These are phyloP conservation scores for Macrostomum cliftonense DNA, from an alignment of 2,888 invertebrate genomes.

Conservation along the genomic window DNA sequence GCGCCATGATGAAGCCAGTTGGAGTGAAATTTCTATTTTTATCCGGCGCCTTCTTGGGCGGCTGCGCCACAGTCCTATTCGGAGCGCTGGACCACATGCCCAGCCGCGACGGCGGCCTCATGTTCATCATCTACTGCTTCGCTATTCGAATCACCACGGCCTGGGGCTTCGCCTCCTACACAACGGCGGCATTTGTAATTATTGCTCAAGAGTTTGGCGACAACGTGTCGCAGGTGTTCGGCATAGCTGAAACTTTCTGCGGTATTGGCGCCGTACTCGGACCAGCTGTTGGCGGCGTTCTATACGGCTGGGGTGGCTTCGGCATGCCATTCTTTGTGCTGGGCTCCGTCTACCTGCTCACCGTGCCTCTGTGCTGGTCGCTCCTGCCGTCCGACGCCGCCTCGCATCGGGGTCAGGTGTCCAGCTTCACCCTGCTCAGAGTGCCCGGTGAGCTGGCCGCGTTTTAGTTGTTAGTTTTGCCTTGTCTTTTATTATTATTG, in stretches of 20 bases:
- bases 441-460: conserved; percentile 3
- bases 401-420: conserved; percentile 52
- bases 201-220: conserved; percentile 70
- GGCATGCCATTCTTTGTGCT: conserved; percentile 60
- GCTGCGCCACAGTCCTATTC: conserved; percentile 21
- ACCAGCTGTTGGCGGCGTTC: conserved; percentile 66
- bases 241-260: conserved; percentile 49
- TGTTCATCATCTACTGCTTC: conserved; percentile 59
- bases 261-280: conserved; percentile 70
- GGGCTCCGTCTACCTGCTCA: conserved; percentile 54
- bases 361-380: conserved; percentile 50
- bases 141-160: conserved; percentile 61
- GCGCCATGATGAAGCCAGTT: conserved; percentile 4
- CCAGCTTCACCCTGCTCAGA: conserved; percentile 51
- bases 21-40: conserved; percentile 20
- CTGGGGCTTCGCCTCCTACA: conserved; percentile 59
- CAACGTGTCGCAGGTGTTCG: conserved; percentile 61
- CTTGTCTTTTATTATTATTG: no score
- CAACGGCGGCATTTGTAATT: conserved; percentile 57
- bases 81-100: conserved; percentile 11
- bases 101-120: conserved; percentile 39
- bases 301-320: conserved; percentile 57
- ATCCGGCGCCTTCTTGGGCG: conserved; percentile 20
- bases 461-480: background rate
- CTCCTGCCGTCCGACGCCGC: conserved; percentile 54